Percentiles rank a stretch among this genome's conserved stretches.
Conservation (phyloP, 2,888 invertebrate species). For the Cephus runcator region DNA sequence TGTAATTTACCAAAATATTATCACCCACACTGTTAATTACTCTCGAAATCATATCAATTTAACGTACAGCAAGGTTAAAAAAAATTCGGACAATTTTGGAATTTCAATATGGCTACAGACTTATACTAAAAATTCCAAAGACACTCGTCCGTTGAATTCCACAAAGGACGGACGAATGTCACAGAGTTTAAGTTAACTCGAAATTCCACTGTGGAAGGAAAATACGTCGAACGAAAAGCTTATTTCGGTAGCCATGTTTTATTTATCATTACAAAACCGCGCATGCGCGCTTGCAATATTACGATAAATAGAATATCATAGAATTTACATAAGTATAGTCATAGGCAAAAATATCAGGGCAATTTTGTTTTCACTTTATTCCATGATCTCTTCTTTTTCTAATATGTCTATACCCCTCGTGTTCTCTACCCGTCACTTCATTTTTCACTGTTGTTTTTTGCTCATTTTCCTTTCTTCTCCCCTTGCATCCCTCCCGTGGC, state of each 20-base stretch:
- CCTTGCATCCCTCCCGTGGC: no score
- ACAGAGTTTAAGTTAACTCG: background rate
- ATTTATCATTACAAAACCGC: constrained; percentile 5
- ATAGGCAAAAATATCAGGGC: background rate
- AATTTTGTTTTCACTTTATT: background rate
- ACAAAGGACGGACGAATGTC: background rate
- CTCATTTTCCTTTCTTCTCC: background rate
- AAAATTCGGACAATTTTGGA: background rate
- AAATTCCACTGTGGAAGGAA: background rate
- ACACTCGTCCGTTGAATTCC: background rate
- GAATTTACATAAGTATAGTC: background rate
- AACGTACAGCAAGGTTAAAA: background rate
- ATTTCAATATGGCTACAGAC: background rate
- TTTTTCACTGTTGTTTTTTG: background rate
- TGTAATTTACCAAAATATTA: no score
- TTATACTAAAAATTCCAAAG: background rate
- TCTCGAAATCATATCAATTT: background rate
- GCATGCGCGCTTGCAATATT: background rate
- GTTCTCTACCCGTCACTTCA: background rate
- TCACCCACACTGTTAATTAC: background rate
- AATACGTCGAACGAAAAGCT: background rate
- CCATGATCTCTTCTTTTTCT: background rate
- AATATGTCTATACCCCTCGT: background rate
- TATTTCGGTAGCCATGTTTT: background rate
- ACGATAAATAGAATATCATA: background rate